phyloP scores from a whole-genome alignment of 1,140 invertebrate genomes.

The Pseudomyrmex cubaensis region DNA sequence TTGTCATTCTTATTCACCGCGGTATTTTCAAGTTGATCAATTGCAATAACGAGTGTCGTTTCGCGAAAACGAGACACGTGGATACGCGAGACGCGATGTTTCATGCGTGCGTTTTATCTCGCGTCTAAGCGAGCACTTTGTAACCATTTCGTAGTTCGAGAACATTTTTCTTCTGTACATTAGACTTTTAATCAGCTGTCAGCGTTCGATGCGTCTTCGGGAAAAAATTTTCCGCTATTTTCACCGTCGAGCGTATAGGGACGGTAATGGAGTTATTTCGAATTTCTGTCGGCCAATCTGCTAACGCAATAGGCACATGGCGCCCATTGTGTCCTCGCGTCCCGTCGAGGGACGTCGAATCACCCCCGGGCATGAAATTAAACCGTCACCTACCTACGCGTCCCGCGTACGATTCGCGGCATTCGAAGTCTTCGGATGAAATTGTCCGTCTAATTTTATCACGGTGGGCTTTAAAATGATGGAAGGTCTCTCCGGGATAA shows the following conservation, averaged over 20 bases:
- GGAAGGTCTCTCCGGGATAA: conserved; percentile 80
- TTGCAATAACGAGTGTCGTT: conserved; percentile 9
- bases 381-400: conserved; percentile 71
- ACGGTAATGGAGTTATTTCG: conserved; percentile 62
- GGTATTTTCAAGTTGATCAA: conserved; percentile 21
- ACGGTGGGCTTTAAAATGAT: conserved; percentile 81
- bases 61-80: neutral
- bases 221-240: conserved; percentile 31
- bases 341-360: conserved; percentile 56
- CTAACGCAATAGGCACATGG: conserved; percentile 59
- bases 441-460: conserved; percentile 82
- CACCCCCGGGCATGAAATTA: conserved; percentile 74
- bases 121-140: too few species aligned
- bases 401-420: conserved; percentile 56
- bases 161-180: too few species aligned
- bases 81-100: neutral
- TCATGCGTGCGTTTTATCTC: neutral
- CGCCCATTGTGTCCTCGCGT: conserved; percentile 43
- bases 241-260: neutral
- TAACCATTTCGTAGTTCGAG: too few species aligned
- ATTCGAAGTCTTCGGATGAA: conserved; percentile 75
- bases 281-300: conserved; percentile 61
- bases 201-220: neutral
- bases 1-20: conserved; percentile 43
- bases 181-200: neutral